Conservation (phyloP, 2,888 invertebrate species). For the Phasia obesa region DNA sequence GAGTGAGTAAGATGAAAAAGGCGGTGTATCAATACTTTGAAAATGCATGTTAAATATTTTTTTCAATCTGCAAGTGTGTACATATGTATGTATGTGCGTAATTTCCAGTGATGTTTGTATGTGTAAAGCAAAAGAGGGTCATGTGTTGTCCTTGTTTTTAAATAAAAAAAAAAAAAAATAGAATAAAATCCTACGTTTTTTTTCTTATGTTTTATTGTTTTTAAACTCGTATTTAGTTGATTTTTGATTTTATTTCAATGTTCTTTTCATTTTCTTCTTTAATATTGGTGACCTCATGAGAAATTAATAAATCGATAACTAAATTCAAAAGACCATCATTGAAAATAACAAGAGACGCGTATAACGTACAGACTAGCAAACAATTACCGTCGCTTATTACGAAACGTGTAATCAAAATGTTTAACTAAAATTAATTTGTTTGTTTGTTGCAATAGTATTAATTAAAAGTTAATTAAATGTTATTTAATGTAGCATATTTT, state of each 20-base stretch:
- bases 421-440: neutral
- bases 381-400: neutral
- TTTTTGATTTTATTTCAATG: conserved; percentile 15
- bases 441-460: neutral
- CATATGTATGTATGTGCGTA: neutral
- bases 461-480: no score
- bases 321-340: conserved; percentile 22
- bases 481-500: neutral
- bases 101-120: neutral
- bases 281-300: conserved; percentile 63
- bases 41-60: conserved; percentile 5
- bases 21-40: conserved; percentile 30
- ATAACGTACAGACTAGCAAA: conserved; percentile 4
- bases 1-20: conserved; percentile 57
- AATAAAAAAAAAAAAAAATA: conserved; percentile 25
- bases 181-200: neutral
- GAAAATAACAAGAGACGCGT: neutral
- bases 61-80: neutral
- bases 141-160: conserved; percentile 32
- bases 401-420: neutral
- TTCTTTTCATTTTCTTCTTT: conserved; percentile 27
- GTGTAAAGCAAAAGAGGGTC: neutral
- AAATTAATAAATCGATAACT: conserved; percentile 64
- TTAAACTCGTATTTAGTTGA: neutral
- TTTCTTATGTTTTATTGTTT: conserved; percentile 1